Evolutionary conservation across 2,113 vertebrate species (phyloP), one percentile per base, ranked within the genome.

Genomic region (Silurus meridionalis): DNA sequence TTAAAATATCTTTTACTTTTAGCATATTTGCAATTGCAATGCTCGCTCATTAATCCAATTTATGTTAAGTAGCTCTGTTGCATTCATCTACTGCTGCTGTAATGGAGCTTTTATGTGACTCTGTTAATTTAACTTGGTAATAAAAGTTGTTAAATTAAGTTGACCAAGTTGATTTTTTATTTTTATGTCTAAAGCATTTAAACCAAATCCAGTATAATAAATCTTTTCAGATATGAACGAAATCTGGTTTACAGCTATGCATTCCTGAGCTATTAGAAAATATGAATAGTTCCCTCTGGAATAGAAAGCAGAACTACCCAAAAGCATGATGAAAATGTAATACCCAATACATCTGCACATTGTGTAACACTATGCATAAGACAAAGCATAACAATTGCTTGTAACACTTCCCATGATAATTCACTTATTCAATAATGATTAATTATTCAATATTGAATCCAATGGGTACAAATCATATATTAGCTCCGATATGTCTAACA

Each of bases 1-100:
- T 48, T 75, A 19, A 57, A n/a, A 83, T 89, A 93, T 88, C 88
- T 87, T 64, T 84, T 53, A 81, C 88, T 91, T 93, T 88, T 89
- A 89, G 78, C 69, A 86, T 28, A 21, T 72, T 77, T 75, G 71
- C 50, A 78, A 53, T 60, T 21, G 61, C 15, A 58, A 64, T 63
- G 28, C 57, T 52, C 60, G 28, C 48, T 6, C n/a, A 37, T 37
- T n/a, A 15, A 1, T 72, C 53, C 78, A 28, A n/a, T 15, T 72
- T 50, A 11, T 60, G 74, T n/a, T 5, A 55, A 48, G 63, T 84
- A 89, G 90, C 85, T 19, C 52, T 53, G 52, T 57, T 23, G 9
- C 19, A 4, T 52, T 74, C 46, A 74, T 74, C 71, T 52, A 2
- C 46, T 74, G 71, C 8, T 8, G 71, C 17, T 21, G 69, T 50